Evolutionary conservation across 1,140 invertebrate genomes (phyloP).

Genomic region (Atopsyche davidsoni): DNA sequence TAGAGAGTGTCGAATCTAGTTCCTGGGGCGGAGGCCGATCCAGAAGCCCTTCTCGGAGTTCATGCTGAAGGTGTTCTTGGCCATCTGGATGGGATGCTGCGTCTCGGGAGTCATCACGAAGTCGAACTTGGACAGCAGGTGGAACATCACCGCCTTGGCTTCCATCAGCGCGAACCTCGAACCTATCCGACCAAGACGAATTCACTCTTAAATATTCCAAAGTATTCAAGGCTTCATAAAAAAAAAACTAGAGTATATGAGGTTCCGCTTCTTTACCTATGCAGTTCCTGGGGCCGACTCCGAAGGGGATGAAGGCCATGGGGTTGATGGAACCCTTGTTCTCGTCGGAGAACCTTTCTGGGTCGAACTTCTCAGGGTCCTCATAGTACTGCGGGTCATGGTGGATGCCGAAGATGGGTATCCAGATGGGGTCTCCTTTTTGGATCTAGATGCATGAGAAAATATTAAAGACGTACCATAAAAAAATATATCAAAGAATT

Average conservation of each 20-base stretch:
- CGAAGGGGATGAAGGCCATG: constrained; percentile 37
- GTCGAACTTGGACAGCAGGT: constrained; percentile 31
- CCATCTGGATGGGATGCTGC: constrained; percentile 11
- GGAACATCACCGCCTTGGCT: constrained; percentile 42
- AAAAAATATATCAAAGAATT: no score
- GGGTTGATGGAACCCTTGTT: constrained; percentile 34
- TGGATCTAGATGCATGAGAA: no score
- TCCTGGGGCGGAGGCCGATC: constrained; percentile 9
- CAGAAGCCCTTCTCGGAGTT: constrained; percentile 13
- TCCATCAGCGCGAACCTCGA: constrained; percentile 48
- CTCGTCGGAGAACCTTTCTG: constrained; percentile 45
- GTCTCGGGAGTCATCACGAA: constrained; percentile 19
- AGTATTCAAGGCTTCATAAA: no score
- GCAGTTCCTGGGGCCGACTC: constrained; percentile 47
- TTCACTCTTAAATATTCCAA: no score
- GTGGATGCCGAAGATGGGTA: constrained; percentile 43
- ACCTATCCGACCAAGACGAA: no score
- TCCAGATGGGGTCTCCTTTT: constrained; percentile 31
- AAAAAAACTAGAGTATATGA: no score
- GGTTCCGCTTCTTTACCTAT: no score
- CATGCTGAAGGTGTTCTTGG: constrained; percentile 9
- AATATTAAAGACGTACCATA: no score
- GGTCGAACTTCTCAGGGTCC: constrained; percentile 48
- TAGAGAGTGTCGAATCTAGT: no score
- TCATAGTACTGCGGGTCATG: constrained; percentile 46